Base-by-base conservation (phyloP, 2,113 vertebrate genomes). In the Pithys albifrons region DNA sequence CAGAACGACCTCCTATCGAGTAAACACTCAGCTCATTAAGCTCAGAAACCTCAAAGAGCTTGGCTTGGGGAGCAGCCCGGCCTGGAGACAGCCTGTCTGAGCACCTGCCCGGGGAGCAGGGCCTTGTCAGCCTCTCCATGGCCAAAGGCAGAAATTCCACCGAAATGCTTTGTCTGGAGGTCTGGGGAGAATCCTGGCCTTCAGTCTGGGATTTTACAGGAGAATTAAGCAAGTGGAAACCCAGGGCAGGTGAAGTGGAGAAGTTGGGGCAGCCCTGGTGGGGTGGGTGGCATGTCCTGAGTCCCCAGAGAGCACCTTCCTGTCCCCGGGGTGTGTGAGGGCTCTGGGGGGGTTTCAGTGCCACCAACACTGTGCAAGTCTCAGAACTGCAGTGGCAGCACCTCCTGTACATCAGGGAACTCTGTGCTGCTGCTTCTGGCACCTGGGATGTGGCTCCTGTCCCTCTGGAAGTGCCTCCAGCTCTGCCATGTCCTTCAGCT, bases 321-420 rank as follows among this genome's bases (percentile, higher is more conserved):
- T 83, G 35, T 61, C 29, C 25, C 3, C 13, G 18, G 16, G 14
- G 1, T 24, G 18, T 49, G 18, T 19, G 59, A 48, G 19, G 61
- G 28, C 25, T 78, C 33, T 58, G 41, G 45, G 65, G 55, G 11
- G 8, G 73, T 72, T 62, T 45, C 35, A 57, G 54, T 61, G 35
- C 16, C 58, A 0, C n/a, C 35, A 12, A 6, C 22, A 23, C 10
- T 0, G 5, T 16, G 37, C 76, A 1, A 0, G 51, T 75, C 37
- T 41, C 31, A 3, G 6, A 41, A 5, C 3, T 19, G 37, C 69
- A 52, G 57, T 28, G 61, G 19, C 33, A 37, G 12, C 11, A 19
- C 29, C 7, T 19, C 2, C 10, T 54, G 1, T n/a, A 35, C 25
- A 25, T 4, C 28, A 10, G 43, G 22, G 43, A 46, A 1, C 54